Evolutionary conservation across 2,113 vertebrate species (phyloP).

Genomic region (Anser cygnoides): DNA sequence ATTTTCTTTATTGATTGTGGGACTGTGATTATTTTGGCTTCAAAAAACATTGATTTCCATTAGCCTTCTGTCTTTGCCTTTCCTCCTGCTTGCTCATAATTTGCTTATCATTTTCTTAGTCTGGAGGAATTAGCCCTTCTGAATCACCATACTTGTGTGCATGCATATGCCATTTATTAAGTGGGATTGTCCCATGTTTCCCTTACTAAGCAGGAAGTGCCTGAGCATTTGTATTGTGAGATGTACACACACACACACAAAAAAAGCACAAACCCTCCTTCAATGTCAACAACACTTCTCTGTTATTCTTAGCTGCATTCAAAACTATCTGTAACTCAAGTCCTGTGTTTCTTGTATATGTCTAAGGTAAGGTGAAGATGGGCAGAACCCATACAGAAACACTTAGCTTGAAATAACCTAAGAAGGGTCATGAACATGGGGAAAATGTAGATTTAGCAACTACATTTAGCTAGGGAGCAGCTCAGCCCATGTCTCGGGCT

Average conservation of each 20-base stretch:
- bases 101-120: not conserved
- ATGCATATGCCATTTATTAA: not conserved
- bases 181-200: not conserved
- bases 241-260: not conserved
- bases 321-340: not conserved
- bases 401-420: not conserved
- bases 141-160: not conserved
- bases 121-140: slow-evolving; percentile 2
- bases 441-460: not conserved
- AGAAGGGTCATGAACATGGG: not conserved
- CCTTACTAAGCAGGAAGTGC: not conserved
- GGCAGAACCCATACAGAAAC: not conserved
- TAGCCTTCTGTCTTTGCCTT: slow-evolving; percentile 39
- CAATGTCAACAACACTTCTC: not conserved
- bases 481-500: fast-evolving
- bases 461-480: not conserved
- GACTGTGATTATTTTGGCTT: slow-evolving; percentile 19
- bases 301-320: not conserved
- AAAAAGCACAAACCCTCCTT: not conserved
- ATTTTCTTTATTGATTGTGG: slow-evolving; percentile 7
- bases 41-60: slow-evolving; percentile 14
- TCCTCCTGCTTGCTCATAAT: not conserved
- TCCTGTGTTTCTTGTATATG: not conserved
- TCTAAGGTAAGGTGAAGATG: not conserved
- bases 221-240: not conserved